Percentiles rank a stretch among this genome's conserved stretches.
phyloP scores from a whole-genome alignment of 2,113 vertebrate species.

The Tyrannus savana region DNA sequence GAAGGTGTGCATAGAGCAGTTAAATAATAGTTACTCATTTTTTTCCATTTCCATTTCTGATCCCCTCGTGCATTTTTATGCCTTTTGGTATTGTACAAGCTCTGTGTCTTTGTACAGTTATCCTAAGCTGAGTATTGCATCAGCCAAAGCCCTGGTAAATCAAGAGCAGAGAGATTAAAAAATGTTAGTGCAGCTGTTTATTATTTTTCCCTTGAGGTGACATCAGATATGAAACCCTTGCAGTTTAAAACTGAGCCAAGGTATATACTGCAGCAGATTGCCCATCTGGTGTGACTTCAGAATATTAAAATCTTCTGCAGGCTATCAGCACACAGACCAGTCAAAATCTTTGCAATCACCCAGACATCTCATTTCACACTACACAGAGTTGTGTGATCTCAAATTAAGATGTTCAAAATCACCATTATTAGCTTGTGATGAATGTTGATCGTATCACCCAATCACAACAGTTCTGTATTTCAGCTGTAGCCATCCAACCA shows the following conservation, averaged over 20 bases:
- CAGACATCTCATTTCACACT: slow-evolving; percentile 56
- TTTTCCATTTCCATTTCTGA: neutral
- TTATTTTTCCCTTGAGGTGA: slow-evolving; percentile 44
- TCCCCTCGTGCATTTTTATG: neutral
- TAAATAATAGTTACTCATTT: neutral
- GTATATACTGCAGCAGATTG: neutral
- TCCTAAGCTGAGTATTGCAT: neutral
- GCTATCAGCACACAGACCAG: slow-evolving; percentile 35
- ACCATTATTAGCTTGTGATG: slow-evolving; percentile 16
- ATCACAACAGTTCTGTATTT: neutral
- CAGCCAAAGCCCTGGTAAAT: slow-evolving; percentile 2
- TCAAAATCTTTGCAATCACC: slow-evolving; percentile 16
- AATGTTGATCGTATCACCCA: slow-evolving; percentile 13
- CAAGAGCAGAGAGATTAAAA: slow-evolving; percentile 15
- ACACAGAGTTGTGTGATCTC: slow-evolving; percentile 28
- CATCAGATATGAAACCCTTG: slow-evolving; percentile 15
- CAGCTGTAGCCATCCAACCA: neutral
- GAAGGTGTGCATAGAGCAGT: neutral
- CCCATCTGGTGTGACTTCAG: slow-evolving; percentile 31
- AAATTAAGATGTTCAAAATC: slow-evolving; percentile 53
- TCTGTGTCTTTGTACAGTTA: neutral
- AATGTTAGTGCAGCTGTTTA: slow-evolving; percentile 22
- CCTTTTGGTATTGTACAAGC: neutral
- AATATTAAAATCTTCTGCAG: slow-evolving; percentile 47
- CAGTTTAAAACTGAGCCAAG: slow-evolving; percentile 17